These are phyloP conservation scores for Papilio demoleus DNA, from an alignment of 2,888 invertebrate species.

Conservation along the genomic window DNA sequence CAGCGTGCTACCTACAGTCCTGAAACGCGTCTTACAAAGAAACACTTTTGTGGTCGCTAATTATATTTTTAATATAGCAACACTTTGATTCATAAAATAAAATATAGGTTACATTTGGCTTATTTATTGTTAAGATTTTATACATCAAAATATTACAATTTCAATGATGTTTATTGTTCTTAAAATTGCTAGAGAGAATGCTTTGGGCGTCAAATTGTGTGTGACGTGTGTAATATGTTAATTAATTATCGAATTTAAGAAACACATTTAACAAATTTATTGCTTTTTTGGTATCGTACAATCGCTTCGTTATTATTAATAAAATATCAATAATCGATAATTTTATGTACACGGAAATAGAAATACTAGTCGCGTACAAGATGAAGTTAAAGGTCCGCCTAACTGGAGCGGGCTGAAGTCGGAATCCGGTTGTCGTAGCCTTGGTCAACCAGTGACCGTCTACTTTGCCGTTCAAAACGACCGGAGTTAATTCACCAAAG, in stretches of 20 bases:
- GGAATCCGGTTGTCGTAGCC: conserved; percentile 80
- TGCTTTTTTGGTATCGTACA: background rate
- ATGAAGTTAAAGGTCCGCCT: conserved; percentile 74
- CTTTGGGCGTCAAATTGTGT: no score
- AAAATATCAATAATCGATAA: conserved; percentile 44
- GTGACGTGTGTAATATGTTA: no score
- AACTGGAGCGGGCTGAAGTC: conserved; percentile 78
- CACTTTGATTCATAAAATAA: background rate
- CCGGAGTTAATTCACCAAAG: conserved; percentile 71
- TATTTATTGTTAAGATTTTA: no score
- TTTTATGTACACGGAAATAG: conserved; percentile 63
- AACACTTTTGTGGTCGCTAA: conserved; percentile 36
- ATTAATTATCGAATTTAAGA: background rate
- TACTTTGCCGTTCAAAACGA: conserved; percentile 80
- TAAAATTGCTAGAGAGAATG: background rate
- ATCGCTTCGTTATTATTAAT: background rate
- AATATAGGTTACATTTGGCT: no score
- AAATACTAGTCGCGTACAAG: conserved; percentile 52
- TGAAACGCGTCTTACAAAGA: conserved; percentile 60
- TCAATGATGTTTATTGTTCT: no score
- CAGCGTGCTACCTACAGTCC: conserved; percentile 73
- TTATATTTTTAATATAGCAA: conserved; percentile 7
- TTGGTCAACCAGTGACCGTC: conserved; percentile 74
- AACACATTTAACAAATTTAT: background rate
- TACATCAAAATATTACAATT: no score